Base-by-base conservation (phyloP, 1,140 invertebrate species). In the Orussus abietinus region DNA sequence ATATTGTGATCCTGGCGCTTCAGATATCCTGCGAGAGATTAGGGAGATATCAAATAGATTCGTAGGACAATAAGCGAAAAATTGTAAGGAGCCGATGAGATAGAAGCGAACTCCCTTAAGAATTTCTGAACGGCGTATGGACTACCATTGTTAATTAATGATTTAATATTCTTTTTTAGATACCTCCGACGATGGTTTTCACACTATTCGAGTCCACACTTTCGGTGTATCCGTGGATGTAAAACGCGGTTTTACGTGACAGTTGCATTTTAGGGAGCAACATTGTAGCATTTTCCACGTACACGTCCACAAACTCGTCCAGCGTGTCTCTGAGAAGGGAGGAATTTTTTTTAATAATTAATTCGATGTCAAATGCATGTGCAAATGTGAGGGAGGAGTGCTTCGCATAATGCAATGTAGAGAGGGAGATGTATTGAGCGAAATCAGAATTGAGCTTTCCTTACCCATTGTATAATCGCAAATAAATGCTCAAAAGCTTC, bases 181-280 rank as follows among this genome's bases (percentile, higher is more conserved):
- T 57, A 74, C 71, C 68, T 28, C 49, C 19, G 15, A 58, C 51
- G 11, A 74, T 36, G 0, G 56, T 39, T 4, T 19, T 32, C 1
- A 64, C 59, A 10, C 64, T 66, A 4, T 43, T 36, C 3, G 53
- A 61, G 4, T 48, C 47, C 0, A 55, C 25, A 33, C 51, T 48
- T 36, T 73, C 67, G 0, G 45, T 53, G 10, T 51, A 74, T 0
- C 72, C 71, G 36, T 74, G 71, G 5, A 75, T 51, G 33, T 71
- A 74, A 9, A 73, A 25, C 0, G 67, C 57, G 57, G 48, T 31
- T 53, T 55, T 4, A 35, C 29, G 0, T n/a, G 4, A 6, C n/a
- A n/a, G n/a, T n/a, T 56, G 30, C 15, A 63, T 42, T 21, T 33
- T 18, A n/a, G 18, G 5, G 11, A 51, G 12, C 0, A 62, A 25